Percentiles rank a stretch among this genome's conserved stretches.
phyloP scores from a whole-genome alignment of 2,888 invertebrate species.

The Agrochola litura region DNA sequence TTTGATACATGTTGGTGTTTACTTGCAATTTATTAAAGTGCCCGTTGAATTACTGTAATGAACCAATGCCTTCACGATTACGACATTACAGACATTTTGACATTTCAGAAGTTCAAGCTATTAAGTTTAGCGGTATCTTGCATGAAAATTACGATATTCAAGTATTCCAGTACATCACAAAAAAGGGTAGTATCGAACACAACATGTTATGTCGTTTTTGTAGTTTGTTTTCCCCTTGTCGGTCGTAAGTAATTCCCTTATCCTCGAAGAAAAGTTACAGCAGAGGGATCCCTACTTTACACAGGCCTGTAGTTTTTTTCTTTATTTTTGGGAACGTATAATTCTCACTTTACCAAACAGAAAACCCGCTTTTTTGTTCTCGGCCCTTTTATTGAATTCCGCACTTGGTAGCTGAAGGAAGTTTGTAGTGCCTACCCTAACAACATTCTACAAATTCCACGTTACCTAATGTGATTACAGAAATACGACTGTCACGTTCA shows the following conservation, averaged over 20 bases:
- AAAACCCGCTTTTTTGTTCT: conserved; percentile 78
- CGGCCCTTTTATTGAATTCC: conserved; percentile 88
- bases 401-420: conserved; percentile 78
- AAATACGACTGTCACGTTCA: conserved; percentile 70
- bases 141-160: conserved; percentile 44
- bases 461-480: conserved; percentile 78
- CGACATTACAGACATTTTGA: conserved; percentile 27
- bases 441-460: conserved; percentile 80
- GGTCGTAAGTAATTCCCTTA: conserved; percentile 85
- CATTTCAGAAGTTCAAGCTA: conserved; percentile 41
- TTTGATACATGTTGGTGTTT: conserved; percentile 18
- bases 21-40: conserved; percentile 41
- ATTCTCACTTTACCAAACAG: conserved; percentile 85
- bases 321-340: conserved; percentile 83
- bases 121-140: conserved; percentile 42
- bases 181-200: conserved; percentile 77
- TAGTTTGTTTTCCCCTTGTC: conserved; percentile 84
- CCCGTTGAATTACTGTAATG: conserved; percentile 25
- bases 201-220: conserved; percentile 82
- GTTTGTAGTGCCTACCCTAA: conserved; percentile 80
- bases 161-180: conserved; percentile 57
- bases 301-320: conserved; percentile 77
- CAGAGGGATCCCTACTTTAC: conserved; percentile 80
- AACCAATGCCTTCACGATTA: conserved; percentile 14
- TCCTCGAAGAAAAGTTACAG: conserved; percentile 83